These are phyloP conservation scores for Oasisia sp. DNA, from an alignment of 2,888 invertebrate species.

Conservation along the genomic window DNA sequence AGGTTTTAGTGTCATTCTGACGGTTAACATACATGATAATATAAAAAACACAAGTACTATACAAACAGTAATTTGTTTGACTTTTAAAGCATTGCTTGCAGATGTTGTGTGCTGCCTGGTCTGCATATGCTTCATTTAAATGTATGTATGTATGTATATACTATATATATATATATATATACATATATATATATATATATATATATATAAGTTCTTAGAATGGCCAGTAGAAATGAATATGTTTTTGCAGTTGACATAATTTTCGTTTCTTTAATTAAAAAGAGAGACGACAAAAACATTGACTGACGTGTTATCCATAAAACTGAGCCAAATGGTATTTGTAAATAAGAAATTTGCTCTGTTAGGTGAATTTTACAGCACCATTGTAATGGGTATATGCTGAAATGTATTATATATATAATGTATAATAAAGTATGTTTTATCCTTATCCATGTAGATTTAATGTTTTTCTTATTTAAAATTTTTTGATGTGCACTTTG, in stretches of 20 bases:
- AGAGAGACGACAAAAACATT: not conserved
- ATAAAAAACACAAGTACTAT: too few species aligned
- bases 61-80: too few species aligned
- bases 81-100: too few species aligned
- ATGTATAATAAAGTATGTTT: not conserved
- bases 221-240: not conserved
- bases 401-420: not conserved
- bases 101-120: too few species aligned
- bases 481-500: too few species aligned
- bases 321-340: not conserved
- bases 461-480: not conserved
- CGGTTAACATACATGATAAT: too few species aligned
- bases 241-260: not conserved
- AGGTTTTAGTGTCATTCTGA: too few species aligned
- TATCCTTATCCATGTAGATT: not conserved
- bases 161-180: too few species aligned
- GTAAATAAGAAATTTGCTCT: not conserved
- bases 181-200: not conserved
- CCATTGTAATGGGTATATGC: not conserved
- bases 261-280: not conserved
- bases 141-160: too few species aligned
- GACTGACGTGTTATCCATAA: not conserved
- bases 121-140: too few species aligned
- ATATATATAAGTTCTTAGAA: not conserved
- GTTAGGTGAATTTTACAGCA: slow-evolving; percentile 8